A percentile compares a stretch with the other conserved stretches of the same genome.
Conservation (phyloP, 1,140 invertebrate species). For the Melanaphis sacchari region DNA sequence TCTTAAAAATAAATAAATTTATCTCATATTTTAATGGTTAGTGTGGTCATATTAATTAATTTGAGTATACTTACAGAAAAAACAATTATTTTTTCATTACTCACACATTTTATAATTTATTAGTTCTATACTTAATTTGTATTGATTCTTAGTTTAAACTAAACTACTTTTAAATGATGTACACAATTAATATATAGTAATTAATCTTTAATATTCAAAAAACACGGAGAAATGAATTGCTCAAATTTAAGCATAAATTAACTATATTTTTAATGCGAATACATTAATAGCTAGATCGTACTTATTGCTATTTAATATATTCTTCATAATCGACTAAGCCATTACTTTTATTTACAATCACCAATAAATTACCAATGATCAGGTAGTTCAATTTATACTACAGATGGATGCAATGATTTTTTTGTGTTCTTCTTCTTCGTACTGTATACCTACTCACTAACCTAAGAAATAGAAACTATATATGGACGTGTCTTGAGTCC, state of each 20-base stretch:
- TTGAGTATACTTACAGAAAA: neutral
- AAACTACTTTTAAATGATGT: neutral
- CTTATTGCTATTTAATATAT: neutral
- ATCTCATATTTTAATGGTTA: neutral
- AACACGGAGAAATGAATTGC: neutral
- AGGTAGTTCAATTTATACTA: neutral
- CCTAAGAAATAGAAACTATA: neutral
- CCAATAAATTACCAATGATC: neutral
- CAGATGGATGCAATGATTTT: neutral
- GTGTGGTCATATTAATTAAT: neutral
- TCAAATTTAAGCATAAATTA: neutral
- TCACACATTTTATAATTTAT: neutral
- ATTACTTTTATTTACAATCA: neutral
- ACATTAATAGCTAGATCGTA: neutral
- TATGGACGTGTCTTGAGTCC: constrained; percentile 12
- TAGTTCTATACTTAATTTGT: neutral
- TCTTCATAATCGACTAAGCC: no score
- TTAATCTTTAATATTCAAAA: neutral
- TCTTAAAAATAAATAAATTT: no score
- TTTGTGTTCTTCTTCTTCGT: neutral
- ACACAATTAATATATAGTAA: neutral
- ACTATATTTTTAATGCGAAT: neutral
- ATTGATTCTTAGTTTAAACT: neutral
- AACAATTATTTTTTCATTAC: neutral
- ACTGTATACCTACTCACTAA: neutral